Percentiles rank a stretch among this genome's conserved stretches.
Evolutionary conservation across 2,888 invertebrate species (phyloP).

Genomic region (Caenorhabditis sp.): DNA sequence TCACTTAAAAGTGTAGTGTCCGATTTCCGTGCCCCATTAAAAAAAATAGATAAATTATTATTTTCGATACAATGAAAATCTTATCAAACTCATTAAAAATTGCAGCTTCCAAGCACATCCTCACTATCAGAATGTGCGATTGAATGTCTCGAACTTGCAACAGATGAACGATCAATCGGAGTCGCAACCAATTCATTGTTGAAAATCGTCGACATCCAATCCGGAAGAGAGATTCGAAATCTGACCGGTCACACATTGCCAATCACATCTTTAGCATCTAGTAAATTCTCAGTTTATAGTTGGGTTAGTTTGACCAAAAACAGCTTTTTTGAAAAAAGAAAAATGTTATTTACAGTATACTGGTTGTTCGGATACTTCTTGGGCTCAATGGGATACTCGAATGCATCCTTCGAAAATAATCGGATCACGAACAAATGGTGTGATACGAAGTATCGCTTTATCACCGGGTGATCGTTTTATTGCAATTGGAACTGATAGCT

Average conservation of each 20-base stretch:
- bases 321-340: too few species aligned
- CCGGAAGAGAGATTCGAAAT: slow-evolving; percentile 22
- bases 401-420: slow-evolving; percentile 32
- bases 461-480: slow-evolving; percentile 37
- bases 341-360: slow-evolving; percentile 28
- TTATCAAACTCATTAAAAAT: background rate
- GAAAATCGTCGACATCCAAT: slow-evolving; percentile 27
- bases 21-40: too few species aligned
- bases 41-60: too few species aligned
- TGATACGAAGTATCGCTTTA: slow-evolving; percentile 24
- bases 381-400: slow-evolving; percentile 39
- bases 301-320: slow-evolving; percentile 6
- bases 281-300: slow-evolving; percentile 30
- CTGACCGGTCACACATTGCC: slow-evolving; percentile 28
- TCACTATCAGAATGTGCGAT: slow-evolving; percentile 28
- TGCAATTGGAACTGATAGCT: slow-evolving; percentile 31
- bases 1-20: too few species aligned
- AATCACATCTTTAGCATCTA: slow-evolving; percentile 27
- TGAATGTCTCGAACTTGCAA: slow-evolving; percentile 26
- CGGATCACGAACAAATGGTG: slow-evolving; percentile 13
- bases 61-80: too few species aligned
- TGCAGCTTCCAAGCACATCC: slow-evolving; percentile 36
- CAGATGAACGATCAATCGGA: slow-evolving; percentile 35
- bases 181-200: slow-evolving; percentile 30
- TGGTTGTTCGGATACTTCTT: slow-evolving; percentile 24